phyloP scores from a whole-genome alignment of 2,797 vertebrate genomes.

The Sebastes vulpes region DNA sequence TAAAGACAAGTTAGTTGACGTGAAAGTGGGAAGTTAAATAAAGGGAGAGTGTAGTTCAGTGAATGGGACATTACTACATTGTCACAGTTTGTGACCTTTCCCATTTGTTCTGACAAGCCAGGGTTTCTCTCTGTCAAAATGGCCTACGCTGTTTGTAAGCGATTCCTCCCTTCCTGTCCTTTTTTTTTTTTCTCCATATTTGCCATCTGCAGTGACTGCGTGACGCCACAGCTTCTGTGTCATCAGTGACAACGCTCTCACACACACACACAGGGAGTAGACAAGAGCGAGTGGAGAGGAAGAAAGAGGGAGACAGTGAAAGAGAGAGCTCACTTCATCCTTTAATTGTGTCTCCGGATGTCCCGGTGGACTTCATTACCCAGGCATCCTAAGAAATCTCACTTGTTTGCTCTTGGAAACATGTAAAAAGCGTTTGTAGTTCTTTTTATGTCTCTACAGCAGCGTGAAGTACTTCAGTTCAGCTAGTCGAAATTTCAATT shows the following conservation, averaged over 20 bases:
- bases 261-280: conserved; percentile 27
- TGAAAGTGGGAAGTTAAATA: conserved; percentile 61
- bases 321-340: conserved; percentile 57
- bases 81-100: conserved; percentile 77
- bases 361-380: conserved; percentile 81
- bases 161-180: conserved; percentile 63
- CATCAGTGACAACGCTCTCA: conserved; percentile 67
- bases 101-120: conserved; percentile 67
- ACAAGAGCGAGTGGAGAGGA: conserved; percentile 42
- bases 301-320: conserved; percentile 25
- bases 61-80: conserved; percentile 67
- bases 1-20: conserved; percentile 55
- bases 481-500: conserved; percentile 23
- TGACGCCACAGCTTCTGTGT: conserved; percentile 69
- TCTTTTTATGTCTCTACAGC: conserved; percentile 56
- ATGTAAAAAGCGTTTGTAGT: conserved; percentile 57
- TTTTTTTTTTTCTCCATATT: conserved; percentile 36
- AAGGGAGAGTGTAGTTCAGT: conserved; percentile 57
- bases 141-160: conserved; percentile 57
- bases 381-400: conserved; percentile 64
- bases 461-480: conserved; percentile 22
- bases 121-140: conserved; percentile 62
- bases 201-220: conserved; percentile 77
- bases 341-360: conserved; percentile 67
- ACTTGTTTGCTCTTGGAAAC: conserved; percentile 74